Conservation (phyloP, 2,888 invertebrate species). For the Lacanobia wlatinum region DNA sequence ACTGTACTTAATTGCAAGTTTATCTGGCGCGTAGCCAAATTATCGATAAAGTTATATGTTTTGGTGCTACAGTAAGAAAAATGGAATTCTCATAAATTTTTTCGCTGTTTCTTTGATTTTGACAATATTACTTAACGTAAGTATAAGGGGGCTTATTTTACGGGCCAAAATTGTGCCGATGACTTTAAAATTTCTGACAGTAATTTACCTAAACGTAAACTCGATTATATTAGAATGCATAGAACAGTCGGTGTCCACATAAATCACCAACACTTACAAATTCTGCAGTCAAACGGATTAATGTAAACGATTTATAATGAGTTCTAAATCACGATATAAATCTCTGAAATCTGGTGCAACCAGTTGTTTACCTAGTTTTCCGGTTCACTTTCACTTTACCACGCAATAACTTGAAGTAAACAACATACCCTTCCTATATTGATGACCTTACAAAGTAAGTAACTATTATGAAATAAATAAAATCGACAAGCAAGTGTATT, state of each 20-base stretch:
- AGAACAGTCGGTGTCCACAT: background rate
- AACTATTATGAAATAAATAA: background rate
- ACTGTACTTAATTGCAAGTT: no score
- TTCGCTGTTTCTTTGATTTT: no score
- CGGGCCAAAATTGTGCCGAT: no score
- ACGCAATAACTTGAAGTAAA: conserved; percentile 46
- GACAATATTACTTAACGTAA: no score
- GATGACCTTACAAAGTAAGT: conserved; percentile 11
- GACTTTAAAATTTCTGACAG: no score
- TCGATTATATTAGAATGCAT: background rate
- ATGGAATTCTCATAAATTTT: no score
- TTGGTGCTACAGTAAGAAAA: no score
- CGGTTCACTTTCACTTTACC: conserved; percentile 42
- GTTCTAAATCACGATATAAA: conserved; percentile 41
- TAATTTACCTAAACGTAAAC: no score
- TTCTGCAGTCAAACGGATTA: conserved; percentile 33
- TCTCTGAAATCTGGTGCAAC: conserved; percentile 54
- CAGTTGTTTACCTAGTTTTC: conserved; percentile 42
- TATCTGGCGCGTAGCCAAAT: no score
- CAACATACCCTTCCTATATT: conserved; percentile 21
- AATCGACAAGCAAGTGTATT: no score
- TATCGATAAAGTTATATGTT: no score
- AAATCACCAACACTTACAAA: conserved; percentile 30
- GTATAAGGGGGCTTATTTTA: no score
- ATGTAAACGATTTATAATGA: conserved; percentile 44